Evolutionary conservation across 1,140 invertebrate species (phyloP).

Genomic region (Papilio aristodemus): DNA sequence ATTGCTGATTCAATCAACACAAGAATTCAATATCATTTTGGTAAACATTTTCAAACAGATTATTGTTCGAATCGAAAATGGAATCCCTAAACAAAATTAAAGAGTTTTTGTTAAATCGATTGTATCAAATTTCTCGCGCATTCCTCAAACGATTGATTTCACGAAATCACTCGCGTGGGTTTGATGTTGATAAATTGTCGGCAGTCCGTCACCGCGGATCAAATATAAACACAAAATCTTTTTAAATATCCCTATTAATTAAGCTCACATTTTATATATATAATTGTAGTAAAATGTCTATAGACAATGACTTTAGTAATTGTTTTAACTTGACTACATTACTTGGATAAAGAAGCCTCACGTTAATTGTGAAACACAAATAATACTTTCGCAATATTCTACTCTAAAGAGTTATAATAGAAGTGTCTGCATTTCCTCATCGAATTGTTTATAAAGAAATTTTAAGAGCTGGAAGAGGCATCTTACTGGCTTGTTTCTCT

Average conservation of each 20-base stretch:
- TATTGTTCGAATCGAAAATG: neutral
- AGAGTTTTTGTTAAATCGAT: constrained; percentile 9
- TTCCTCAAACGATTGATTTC: constrained; percentile 13
- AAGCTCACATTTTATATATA: neutral
- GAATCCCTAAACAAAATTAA: neutral
- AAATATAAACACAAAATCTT: neutral
- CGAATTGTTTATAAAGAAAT: neutral
- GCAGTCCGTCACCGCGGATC: neutral
- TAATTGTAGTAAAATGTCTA: too few relatives aligned
- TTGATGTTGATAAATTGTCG: constrained; percentile 13
- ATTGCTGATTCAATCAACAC: neutral
- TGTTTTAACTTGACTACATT: too few relatives aligned
- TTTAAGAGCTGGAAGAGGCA: neutral
- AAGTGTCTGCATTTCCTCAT: neutral
- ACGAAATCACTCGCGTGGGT: constrained; percentile 6
- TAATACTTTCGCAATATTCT: neutral
- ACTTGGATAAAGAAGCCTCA: too few relatives aligned
- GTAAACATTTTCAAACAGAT: neutral
- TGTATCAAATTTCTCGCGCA: neutral
- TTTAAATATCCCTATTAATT: neutral
- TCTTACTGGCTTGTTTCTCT: neutral
- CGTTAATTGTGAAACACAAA: neutral
- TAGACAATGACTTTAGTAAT: too few relatives aligned
- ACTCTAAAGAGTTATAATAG: neutral
- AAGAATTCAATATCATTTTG: neutral